Evolutionary conservation across 1,140 invertebrate species (phyloP).

Genomic region (Cecropterus lyciades): DNA sequence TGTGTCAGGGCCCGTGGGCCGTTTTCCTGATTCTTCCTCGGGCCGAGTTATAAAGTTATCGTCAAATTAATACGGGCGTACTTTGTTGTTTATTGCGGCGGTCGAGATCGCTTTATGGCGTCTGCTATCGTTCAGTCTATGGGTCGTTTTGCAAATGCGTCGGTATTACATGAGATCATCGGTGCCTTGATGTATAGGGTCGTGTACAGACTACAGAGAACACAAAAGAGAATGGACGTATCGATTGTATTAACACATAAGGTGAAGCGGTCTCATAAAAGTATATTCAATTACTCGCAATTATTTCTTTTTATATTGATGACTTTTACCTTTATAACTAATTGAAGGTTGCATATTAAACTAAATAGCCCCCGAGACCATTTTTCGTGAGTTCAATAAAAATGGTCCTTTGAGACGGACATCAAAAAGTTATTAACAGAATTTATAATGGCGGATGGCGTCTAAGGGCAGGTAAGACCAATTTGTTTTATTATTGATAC

Average conservation of each 20-base stretch:
- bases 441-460: slow-evolving; percentile 45
- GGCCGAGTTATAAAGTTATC: slow-evolving; percentile 48
- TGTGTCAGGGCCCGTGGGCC: slow-evolving; percentile 23
- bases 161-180: slow-evolving; percentile 36
- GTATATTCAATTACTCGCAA: slow-evolving; percentile 10
- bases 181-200: slow-evolving; percentile 22
- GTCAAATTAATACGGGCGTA: slow-evolving; percentile 57
- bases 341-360: not conserved
- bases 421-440: slow-evolving; percentile 46
- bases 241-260: not conserved
- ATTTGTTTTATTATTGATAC: slow-evolving; percentile 80
- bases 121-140: slow-evolving; percentile 37
- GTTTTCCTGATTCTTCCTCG: slow-evolving; percentile 26
- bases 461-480: slow-evolving; percentile 57
- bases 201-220: slow-evolving; percentile 11
- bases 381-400: slow-evolving; percentile 14
- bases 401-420: slow-evolving; percentile 23
- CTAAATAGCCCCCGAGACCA: not conserved
- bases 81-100: slow-evolving; percentile 56
- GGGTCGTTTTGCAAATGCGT: slow-evolving; percentile 28
- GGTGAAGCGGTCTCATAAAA: slow-evolving; percentile 6
- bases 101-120: slow-evolving; percentile 45
- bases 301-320: not conserved
- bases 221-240: slow-evolving; percentile 6
- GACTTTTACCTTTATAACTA: not conserved